phyloP scores from a whole-genome alignment of 2,888 invertebrate species.

The Cerastoderma edule region DNA sequence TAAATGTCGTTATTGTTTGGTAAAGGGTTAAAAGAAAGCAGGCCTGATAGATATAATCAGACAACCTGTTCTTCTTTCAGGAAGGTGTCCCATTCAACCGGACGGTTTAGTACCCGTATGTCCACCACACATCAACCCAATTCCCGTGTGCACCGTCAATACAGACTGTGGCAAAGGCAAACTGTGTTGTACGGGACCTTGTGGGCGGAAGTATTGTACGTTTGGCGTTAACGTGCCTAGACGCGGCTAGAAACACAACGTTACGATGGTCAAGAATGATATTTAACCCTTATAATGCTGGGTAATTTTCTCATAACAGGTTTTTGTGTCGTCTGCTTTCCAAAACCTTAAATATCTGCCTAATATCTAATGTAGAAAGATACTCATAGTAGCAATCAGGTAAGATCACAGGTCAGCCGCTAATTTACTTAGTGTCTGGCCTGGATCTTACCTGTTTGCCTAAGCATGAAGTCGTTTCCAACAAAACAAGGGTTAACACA shows the following conservation, averaged over 20 bases:
- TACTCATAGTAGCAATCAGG: no score
- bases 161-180: conserved; percentile 14
- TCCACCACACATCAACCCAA: neutral
- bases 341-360: neutral
- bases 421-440: no score
- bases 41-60: no score
- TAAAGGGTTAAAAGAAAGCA: no score
- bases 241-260: neutral
- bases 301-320: no score
- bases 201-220: conserved; percentile 5
- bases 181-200: neutral
- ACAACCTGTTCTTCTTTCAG: neutral
- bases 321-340: no score
- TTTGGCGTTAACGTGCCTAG: neutral
- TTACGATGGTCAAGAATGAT: no score
- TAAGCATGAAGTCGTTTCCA: no score
- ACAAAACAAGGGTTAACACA: no score
- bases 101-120: neutral
- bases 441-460: no score
- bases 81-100: neutral
- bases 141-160: neutral
- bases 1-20: neutral
- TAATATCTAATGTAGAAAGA: neutral
- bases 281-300: no score
- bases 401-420: no score